Evolutionary conservation across 2,113 vertebrate species (phyloP), one percentile per base, ranked within the genome.

Genomic region (Phrynosoma blainvillii): DNA sequence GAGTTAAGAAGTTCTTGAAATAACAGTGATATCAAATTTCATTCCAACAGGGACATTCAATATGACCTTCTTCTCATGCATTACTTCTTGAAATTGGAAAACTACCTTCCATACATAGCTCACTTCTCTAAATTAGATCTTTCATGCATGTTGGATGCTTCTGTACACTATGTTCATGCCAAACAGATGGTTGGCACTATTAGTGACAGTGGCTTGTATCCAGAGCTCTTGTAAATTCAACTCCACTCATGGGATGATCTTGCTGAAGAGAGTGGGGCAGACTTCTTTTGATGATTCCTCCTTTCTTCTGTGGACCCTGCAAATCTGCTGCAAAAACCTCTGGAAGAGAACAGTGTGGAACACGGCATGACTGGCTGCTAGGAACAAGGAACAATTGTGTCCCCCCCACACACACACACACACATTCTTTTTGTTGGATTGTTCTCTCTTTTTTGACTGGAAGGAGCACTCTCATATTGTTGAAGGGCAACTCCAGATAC

Each of bases 1-100:
- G 11, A 1, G 23, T 54, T 30, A 56, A 85, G 79, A 79, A 16
- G 10, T 86, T 79, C 13, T 86, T 86, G 13, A 86, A 79, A 85
- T 14, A 21, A 21, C 68, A 10, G 25, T 71, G 25, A 16, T 62
- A 62, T 12, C 59, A 62, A 47, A 62, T 62, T 18, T 62, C 59
- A 62, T 71, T 9, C 25, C 36, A 30, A 23, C 5, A 27, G 62
- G 7, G 32, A 42, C 68, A 71, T 27, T 82, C 23, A 42, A 23
- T 23, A 27, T 21, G 42, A 18, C 59, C 59, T 62, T 62, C 56
- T 59, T 10, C 59, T 62, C 18, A 62, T 62, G 59, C 59, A 62
- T 18, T 62, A 18, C 59, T 62, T 16, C 59, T 62, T 18, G 13
- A 62, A 62, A 62, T 62, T 62, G 42, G 5, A 23, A 82, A 79